Percentiles rank a stretch among this genome's conserved stretches.
Evolutionary conservation across 2,797 vertebrate genomes (phyloP).

Genomic region (Cuniculus paca): DNA sequence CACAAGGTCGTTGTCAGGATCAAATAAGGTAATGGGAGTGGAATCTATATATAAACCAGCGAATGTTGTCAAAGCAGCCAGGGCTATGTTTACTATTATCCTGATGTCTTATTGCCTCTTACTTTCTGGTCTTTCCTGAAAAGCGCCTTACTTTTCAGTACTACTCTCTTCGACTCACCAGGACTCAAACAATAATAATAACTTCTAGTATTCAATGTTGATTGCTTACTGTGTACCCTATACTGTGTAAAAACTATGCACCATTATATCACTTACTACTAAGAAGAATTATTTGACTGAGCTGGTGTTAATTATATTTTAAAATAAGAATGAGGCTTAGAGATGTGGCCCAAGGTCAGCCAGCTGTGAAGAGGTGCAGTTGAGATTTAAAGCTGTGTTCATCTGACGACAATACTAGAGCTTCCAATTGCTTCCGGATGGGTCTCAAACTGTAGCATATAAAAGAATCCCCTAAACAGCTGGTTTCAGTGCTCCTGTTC

Average conservation of each 20-base stretch:
- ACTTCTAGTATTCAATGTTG: background rate
- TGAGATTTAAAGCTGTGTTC: background rate
- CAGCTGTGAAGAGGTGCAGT: background rate
- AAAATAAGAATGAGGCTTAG: background rate
- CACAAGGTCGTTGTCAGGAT: constrained; percentile 51
- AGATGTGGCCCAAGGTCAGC: background rate
- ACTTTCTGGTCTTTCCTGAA: constrained; percentile 9
- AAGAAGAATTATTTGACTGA: background rate
- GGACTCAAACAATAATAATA: background rate
- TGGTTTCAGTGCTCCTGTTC: background rate
- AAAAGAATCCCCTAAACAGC: background rate
- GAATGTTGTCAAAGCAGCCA: background rate
- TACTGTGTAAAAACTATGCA: background rate
- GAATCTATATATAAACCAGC: constrained; percentile 41
- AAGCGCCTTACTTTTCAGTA: background rate
- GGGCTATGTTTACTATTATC: background rate
- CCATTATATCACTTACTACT: background rate
- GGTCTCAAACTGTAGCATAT: background rate
- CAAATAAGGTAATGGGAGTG: constrained; percentile 40
- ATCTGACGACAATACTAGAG: background rate
- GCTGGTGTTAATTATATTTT: background rate
- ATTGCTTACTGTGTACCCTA: background rate
- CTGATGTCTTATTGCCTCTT: background rate
- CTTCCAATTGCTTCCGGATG: background rate
- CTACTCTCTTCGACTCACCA: background rate